phyloP scores from a whole-genome alignment of 2,888 invertebrate genomes.

The Apotomis turbidana region DNA sequence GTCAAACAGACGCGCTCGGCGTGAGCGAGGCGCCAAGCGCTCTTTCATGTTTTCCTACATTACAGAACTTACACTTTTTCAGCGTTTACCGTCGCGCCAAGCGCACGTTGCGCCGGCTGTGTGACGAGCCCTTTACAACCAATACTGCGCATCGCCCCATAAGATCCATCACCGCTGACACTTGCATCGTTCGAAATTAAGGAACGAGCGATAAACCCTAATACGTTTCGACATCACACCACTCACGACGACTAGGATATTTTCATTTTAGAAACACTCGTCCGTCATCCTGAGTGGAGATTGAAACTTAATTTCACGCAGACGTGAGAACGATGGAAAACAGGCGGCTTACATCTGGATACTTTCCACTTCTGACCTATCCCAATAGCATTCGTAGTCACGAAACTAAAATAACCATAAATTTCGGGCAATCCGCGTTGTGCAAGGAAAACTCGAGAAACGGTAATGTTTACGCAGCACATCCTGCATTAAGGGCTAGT shows the following conservation, averaged over 20 bases:
- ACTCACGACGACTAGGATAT: constrained; percentile 42
- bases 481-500: constrained; percentile 31
- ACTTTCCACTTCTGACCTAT: constrained; percentile 26
- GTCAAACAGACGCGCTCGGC: too few relatives aligned
- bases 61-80: too few relatives aligned
- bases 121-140: constrained; percentile 54
- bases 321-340: constrained; percentile 26
- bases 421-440: neutral
- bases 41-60: too few relatives aligned
- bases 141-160: constrained; percentile 55
- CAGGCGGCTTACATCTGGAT: constrained; percentile 16
- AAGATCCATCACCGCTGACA: constrained; percentile 66
- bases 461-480: constrained; percentile 5
- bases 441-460: neutral
- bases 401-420: constrained; percentile 10
- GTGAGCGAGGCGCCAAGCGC: too few relatives aligned
- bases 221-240: constrained; percentile 56
- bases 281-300: constrained; percentile 39
- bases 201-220: constrained; percentile 61
- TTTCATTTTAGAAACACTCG: constrained; percentile 44
- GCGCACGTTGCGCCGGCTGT: too few relatives aligned
- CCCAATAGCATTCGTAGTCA: constrained; percentile 18
- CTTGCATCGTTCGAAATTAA: constrained; percentile 66
- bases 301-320: constrained; percentile 27
- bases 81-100: too few relatives aligned